phyloP scores from a whole-genome alignment of 2,797 vertebrate genomes.

The Anniella stebbinsi region DNA sequence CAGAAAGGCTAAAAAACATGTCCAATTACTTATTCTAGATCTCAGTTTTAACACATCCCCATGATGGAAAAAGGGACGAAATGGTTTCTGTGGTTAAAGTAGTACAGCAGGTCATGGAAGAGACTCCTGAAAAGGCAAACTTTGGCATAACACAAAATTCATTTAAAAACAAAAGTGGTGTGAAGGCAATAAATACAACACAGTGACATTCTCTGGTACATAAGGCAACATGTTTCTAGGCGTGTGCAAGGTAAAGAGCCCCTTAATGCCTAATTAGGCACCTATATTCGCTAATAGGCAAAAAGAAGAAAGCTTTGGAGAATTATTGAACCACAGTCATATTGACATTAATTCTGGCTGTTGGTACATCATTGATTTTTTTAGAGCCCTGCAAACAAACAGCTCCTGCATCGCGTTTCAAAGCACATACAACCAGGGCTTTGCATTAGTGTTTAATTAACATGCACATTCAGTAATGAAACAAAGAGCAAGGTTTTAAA shows the following conservation, averaged over 20 bases:
- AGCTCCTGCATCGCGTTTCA: constrained; percentile 38
- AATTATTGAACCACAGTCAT: constrained; percentile 85
- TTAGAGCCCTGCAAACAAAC: constrained; percentile 51
- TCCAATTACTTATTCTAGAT: neutral
- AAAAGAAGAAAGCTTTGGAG: constrained; percentile 84
- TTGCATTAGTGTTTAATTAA: constrained; percentile 19
- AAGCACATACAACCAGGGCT: constrained; percentile 31
- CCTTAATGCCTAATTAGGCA: constrained; percentile 88
- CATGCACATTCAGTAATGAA: constrained; percentile 30
- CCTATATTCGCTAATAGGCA: constrained; percentile 83
- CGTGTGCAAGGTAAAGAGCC: constrained; percentile 82
- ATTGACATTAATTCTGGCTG: constrained; percentile 86
- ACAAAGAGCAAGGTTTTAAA: constrained; percentile 42
- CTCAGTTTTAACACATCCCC: constrained; percentile 39
- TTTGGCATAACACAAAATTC: constrained; percentile 23
- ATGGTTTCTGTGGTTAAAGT: constrained; percentile 4
- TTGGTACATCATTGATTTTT: constrained; percentile 83
- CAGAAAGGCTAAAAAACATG: neutral
- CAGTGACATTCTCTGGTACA: constrained; percentile 33
- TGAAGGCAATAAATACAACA: constrained; percentile 24
- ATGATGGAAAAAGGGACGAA: neutral
- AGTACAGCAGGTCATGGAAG: neutral
- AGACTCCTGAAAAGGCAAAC: constrained; percentile 21
- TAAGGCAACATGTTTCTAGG: constrained; percentile 52
- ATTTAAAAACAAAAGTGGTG: constrained; percentile 28